Evolutionary conservation across 2,888 invertebrate genomes (phyloP).

Genomic region (Ennomos fuscantarius): DNA sequence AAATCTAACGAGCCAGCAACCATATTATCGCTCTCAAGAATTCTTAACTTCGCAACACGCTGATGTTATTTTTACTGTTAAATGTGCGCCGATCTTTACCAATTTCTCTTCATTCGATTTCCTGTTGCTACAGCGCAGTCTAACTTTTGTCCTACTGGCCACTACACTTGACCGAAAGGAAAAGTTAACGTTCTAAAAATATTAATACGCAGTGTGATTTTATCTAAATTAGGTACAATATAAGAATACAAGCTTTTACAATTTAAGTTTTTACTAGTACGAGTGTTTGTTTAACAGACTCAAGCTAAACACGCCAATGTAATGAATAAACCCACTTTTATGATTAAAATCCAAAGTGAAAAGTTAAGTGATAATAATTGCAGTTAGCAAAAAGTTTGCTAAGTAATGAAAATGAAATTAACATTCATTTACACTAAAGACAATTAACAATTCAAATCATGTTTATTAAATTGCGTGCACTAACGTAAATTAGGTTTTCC

Average conservation of each 20-base stretch:
- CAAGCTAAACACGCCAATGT: slow-evolving; percentile 32
- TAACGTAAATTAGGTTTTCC: no score
- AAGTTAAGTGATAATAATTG: slow-evolving; percentile 59
- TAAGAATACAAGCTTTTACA: neutral
- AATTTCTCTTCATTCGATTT: slow-evolving; percentile 50
- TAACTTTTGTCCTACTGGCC: slow-evolving; percentile 49
- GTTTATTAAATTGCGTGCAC: neutral
- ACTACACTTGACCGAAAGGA: slow-evolving; percentile 29
- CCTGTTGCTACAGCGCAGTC: slow-evolving; percentile 56
- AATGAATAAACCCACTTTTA: slow-evolving; percentile 37
- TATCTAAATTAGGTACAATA: neutral
- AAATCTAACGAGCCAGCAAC: no score
- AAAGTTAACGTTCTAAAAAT: neutral
- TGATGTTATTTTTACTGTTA: neutral
- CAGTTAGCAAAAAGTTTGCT: slow-evolving; percentile 36
- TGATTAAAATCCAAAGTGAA: slow-evolving; percentile 60
- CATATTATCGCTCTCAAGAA: no score
- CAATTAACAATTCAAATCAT: neutral
- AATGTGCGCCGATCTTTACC: slow-evolving; percentile 55
- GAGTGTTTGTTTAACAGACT: slow-evolving; percentile 10
- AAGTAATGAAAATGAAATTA: slow-evolving; percentile 60
- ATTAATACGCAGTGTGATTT: slow-evolving; percentile 11
- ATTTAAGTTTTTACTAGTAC: neutral
- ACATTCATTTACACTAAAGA: slow-evolving; percentile 22
- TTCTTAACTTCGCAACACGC: no score